Conservation (phyloP, 1,140 invertebrate species). For the Magallana angulata region DNA sequence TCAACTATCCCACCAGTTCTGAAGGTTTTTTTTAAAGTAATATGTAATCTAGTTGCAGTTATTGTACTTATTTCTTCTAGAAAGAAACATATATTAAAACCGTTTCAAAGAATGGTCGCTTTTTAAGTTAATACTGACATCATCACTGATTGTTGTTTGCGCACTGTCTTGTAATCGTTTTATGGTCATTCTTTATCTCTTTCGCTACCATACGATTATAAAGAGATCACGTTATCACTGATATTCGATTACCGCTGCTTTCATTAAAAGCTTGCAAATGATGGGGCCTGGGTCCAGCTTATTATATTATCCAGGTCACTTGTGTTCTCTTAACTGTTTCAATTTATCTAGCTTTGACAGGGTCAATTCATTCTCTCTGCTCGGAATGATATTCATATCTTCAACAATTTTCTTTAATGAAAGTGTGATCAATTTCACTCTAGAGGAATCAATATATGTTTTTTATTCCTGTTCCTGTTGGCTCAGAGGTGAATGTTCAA, state of each 20-base stretch:
- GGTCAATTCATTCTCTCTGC: slow-evolving; percentile 69
- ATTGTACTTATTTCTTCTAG: background rate
- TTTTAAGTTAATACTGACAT: slow-evolving; percentile 11
- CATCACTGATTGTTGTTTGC: slow-evolving; percentile 72
- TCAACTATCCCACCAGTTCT: slow-evolving; percentile 2
- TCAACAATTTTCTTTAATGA: slow-evolving; percentile 62
- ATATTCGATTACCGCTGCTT: slow-evolving; percentile 69
- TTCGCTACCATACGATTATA: slow-evolving; percentile 73
- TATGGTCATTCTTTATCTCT: slow-evolving; percentile 77
- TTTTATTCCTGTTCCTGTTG: too few relatives aligned
- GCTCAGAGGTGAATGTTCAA: too few relatives aligned
- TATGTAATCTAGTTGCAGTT: slow-evolving; percentile 21
- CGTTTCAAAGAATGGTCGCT: slow-evolving; percentile 25
- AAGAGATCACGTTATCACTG: slow-evolving; percentile 59
- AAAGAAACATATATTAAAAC: slow-evolving; percentile 40
- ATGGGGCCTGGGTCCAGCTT: slow-evolving; percentile 73
- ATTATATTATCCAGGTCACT: slow-evolving; percentile 76
- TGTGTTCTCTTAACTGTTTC: slow-evolving; percentile 78
- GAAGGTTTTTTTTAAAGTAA: background rate
- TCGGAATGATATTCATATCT: slow-evolving; percentile 69
- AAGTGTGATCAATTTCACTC: slow-evolving; percentile 7
- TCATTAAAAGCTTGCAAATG: slow-evolving; percentile 75
- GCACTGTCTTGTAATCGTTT: slow-evolving; percentile 78
- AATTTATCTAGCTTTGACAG: slow-evolving; percentile 53
- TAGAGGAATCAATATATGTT: background rate